These are phyloP conservation scores for Rhineura floridana DNA, from an alignment of 2,113 vertebrate genomes.

Conservation along the genomic window DNA sequence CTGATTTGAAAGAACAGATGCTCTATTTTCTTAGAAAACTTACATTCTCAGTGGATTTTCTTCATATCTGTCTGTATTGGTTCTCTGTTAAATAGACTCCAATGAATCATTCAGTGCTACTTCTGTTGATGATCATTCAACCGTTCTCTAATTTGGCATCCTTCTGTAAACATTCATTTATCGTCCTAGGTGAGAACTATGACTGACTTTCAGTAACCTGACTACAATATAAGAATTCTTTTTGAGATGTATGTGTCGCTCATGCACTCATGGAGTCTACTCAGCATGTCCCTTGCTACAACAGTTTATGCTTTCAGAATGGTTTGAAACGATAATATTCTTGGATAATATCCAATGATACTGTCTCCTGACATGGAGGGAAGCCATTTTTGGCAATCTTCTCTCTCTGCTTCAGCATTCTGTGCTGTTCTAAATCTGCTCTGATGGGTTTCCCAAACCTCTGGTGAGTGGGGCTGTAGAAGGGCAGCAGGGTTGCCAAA, in stretches of 20 bases:
- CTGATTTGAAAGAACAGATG: background rate
- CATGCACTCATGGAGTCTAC: background rate
- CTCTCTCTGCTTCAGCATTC: no score
- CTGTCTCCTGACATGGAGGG: no score
- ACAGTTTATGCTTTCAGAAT: background rate
- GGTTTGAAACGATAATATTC: background rate
- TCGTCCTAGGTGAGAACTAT: background rate
- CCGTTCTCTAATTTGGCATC: background rate
- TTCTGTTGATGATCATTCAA: background rate
- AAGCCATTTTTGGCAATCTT: no score
- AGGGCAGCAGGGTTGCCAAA: no score
- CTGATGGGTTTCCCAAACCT: no score
- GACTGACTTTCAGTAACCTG: background rate
- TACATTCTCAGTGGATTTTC: background rate
- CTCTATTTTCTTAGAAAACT: background rate
- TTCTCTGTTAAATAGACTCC: constrained; percentile 4
- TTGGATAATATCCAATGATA: background rate
- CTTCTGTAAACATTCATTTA: background rate
- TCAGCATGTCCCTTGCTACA: background rate
- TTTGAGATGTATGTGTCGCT: background rate
- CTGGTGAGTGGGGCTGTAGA: no score
- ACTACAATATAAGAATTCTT: background rate
- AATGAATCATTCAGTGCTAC: background rate
- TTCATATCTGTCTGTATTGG: background rate
- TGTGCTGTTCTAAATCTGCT: no score